Base-by-base conservation (phyloP, 1,140 invertebrate genomes). In the Caenorhabditis latens region DNA sequence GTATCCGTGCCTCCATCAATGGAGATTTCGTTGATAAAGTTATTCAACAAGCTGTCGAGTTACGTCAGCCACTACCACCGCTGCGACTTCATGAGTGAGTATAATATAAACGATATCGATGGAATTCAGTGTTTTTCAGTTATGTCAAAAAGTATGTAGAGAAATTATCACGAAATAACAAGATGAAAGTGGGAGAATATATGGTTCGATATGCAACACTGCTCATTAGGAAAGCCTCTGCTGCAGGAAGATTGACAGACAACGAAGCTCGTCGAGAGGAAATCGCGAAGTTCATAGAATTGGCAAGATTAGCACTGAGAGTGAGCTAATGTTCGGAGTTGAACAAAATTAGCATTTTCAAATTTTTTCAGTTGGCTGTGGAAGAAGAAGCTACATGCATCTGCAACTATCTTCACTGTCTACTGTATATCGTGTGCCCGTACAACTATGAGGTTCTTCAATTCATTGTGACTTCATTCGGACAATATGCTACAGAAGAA, bases 371-470 rank as follows among this genome's bases (percentile, higher is more conserved):
- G 71, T 7, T 79, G 6, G 71, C 71, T 42, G 71, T 32, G 4
- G 71, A 79, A 50, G 71, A 79, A 79, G 46, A 32, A 4, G 71
- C 71, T 50, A 13, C 46, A 9, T 79, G 71, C 71, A 79, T 79
- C 9, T 79, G 71, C 19, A 79, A 79, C n/a, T 79, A 79, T 43
- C n/a, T 79, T 6, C 71, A 79, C 8, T 79, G 71, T 79, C n/a
- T 79, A 2, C 46, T 79, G 9, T 79, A 79, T 14, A 24, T 79
- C 40, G 46, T 79, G 8, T 79, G 71, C 9, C 71, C 71, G 0
- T 79, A 79, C n/a, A 79, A 79, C 46, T 79, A 79, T 42, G 71
- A 79, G 53, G 71, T 79, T n/a, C 50, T 79, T 50, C 71, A 79
- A 79, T 79, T 79, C 46, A 50, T 79, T 24, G 71, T 79, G 13